Evolutionary conservation across 2,888 invertebrate genomes (phyloP), one percentile per base, ranked within the genome.

Genomic region (Amblyjoppa proteus): DNA sequence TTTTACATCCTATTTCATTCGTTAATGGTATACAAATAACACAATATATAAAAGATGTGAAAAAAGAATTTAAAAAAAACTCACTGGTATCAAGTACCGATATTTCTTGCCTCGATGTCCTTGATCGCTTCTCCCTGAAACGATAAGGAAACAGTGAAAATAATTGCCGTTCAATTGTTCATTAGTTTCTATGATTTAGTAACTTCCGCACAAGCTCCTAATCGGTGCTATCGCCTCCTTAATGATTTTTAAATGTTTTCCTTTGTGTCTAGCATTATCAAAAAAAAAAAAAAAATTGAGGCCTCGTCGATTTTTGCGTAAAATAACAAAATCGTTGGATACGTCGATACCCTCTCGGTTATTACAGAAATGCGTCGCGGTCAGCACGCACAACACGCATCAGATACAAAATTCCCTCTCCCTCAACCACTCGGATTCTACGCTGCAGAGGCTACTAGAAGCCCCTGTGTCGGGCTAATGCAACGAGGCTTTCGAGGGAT

Each of bases 401-500:
- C 34, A 7, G 3, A 51, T 71, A 31, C 11, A 20, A 51, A 20
- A 13, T 58, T 58, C 13, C 25, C 28, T 66, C 61, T 53, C n/a
- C 34, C 51, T 51, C 51, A 16, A 16, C 45, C 45, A 49, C 45
- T 25, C 31, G 66, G 25, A 45, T 53, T 51, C 51, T 51, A 64
- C 25, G 13, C 11, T 66, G 25, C 16, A 34, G 45, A 64, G 56
- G 20, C n/a, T 77, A 41, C n/a, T 77, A 41, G 68, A 71, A 41
- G 56, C 71, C 68, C 64, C 76, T 81, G 78, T 68, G 71, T 66
- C 28, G 76, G 83, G 77, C 87, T 89, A 87, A 88, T 89, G 85
- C 88, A 80, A 87, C 86, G 86, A 88, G 85, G 89, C 89, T 89
- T 89, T 88, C 85, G 84, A 87, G 87, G 88, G 89, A 89, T 89